phyloP scores from a whole-genome alignment of 2,797 vertebrate genomes.

The Chromobotia macracanthus region DNA sequence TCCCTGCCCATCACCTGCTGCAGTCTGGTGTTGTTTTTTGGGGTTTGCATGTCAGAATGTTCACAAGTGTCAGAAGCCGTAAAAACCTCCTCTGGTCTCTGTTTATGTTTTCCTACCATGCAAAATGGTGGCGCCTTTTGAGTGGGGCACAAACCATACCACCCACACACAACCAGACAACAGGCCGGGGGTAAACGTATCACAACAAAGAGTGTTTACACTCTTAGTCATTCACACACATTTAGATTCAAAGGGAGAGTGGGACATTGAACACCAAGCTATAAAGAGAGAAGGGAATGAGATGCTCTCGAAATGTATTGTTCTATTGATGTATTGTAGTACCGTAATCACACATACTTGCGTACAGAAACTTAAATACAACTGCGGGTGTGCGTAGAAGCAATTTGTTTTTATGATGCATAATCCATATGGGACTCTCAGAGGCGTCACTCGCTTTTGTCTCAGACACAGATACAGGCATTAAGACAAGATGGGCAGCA shows the following conservation, averaged over 20 bases:
- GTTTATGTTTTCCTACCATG: slow-evolving; percentile 75
- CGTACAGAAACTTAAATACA: slow-evolving; percentile 7
- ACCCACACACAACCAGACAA: slow-evolving; percentile 55
- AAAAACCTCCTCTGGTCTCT: slow-evolving; percentile 64
- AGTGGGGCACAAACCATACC: slow-evolving; percentile 55
- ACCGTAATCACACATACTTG: slow-evolving; percentile 43
- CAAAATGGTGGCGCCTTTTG: slow-evolving; percentile 68
- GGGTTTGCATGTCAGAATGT: slow-evolving; percentile 45
- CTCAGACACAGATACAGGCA: background rate
- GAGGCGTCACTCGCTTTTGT: slow-evolving; percentile 25
- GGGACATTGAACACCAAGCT: slow-evolving; percentile 46
- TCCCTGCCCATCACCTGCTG: slow-evolving; percentile 35
- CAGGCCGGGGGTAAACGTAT: slow-evolving; percentile 35
- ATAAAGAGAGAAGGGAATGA: slow-evolving; percentile 51
- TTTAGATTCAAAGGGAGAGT: slow-evolving; percentile 54
- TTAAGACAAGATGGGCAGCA: slow-evolving; percentile 22
- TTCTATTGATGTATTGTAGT: slow-evolving; percentile 46
- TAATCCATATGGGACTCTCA: slow-evolving; percentile 32
- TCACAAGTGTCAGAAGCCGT: slow-evolving; percentile 59
- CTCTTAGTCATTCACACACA: slow-evolving; percentile 61
- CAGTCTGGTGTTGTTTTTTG: slow-evolving; percentile 45
- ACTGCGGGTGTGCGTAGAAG: slow-evolving; percentile 21
- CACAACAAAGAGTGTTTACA: slow-evolving; percentile 59
- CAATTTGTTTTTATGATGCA: slow-evolving; percentile 36
- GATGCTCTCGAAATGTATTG: slow-evolving; percentile 36